Evolutionary conservation across 2,797 vertebrate genomes (phyloP).

Genomic region (Dromococcyx pavoninus): DNA sequence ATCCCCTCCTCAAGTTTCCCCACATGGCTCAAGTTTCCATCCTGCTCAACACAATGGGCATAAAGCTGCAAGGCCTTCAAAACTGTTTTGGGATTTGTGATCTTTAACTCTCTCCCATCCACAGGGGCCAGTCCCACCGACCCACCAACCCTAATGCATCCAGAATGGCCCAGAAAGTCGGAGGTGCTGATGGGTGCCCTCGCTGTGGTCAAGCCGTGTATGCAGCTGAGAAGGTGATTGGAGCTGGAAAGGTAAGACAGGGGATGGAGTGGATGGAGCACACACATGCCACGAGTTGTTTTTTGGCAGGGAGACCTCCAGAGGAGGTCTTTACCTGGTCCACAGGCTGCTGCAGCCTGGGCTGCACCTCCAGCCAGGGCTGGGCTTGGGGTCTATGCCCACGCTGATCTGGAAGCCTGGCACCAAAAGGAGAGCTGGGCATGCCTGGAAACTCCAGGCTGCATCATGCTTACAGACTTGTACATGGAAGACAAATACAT

Average conservation of each 20-base stretch:
- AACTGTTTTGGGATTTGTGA: background rate
- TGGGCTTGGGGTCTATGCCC: background rate
- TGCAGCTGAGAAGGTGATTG: constrained; percentile 92
- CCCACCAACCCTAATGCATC: constrained; percentile 86
- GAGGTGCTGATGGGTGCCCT: constrained; percentile 86
- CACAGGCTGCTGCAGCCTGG: background rate
- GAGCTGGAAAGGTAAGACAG: constrained; percentile 88
- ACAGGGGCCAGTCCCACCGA: constrained; percentile 79
- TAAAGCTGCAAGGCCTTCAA: background rate
- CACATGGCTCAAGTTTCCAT: background rate
- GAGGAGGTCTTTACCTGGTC: background rate
- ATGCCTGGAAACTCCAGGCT: background rate
- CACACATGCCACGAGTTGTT: fast-evolving
- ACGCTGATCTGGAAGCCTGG: background rate
- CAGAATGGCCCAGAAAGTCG: constrained; percentile 87
- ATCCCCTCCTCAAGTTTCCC: background rate
- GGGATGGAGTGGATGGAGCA: background rate
- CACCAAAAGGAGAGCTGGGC: background rate
- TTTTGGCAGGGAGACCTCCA: background rate
- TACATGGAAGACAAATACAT: background rate
- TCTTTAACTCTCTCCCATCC: background rate
- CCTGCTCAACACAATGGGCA: background rate
- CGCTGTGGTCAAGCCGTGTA: constrained; percentile 91
- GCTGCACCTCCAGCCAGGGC: background rate
- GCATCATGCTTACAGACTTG: fast-evolving